Evolutionary conservation across 2,888 invertebrate genomes (phyloP).

Genomic region (Cistogaster globosa): DNA sequence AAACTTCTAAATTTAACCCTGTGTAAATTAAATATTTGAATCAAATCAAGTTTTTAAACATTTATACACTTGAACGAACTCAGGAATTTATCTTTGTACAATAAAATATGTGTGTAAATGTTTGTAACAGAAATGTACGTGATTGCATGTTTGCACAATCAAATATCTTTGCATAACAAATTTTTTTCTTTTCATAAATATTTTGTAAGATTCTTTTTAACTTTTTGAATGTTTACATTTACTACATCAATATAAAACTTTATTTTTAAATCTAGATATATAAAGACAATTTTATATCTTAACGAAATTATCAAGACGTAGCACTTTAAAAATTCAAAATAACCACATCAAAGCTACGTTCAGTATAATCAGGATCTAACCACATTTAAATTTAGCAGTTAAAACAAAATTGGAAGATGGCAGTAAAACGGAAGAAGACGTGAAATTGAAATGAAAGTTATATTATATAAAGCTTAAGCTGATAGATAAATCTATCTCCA

Average conservation of each 20-base stretch:
- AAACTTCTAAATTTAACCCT: not conserved
- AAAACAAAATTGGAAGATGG: slow-evolving; percentile 31
- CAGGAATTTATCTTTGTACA: slow-evolving; percentile 21
- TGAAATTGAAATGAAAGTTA: slow-evolving; percentile 1
- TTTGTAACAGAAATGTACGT: not conserved
- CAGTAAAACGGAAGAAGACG: not conserved
- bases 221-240: not conserved
- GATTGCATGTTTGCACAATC: slow-evolving; percentile 8
- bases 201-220: not conserved
- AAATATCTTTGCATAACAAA: slow-evolving; percentile 15
- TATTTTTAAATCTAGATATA: not conserved
- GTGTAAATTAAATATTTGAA: not conserved
- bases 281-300: not conserved
- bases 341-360: slow-evolving; percentile 54
- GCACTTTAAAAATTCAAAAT: slow-evolving; percentile 19
- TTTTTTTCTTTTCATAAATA: not conserved
- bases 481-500: not conserved
- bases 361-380: slow-evolving; percentile 51
- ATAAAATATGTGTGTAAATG: not conserved
- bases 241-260: not conserved
- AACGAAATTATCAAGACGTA: slow-evolving; percentile 21
- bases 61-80: slow-evolving; percentile 49
- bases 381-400: slow-evolving; percentile 59
- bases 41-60: slow-evolving; percentile 39
- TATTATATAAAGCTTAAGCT: slow-evolving; percentile 10